Evolutionary conservation across 2,797 vertebrate genomes (phyloP), one percentile per base, ranked within the genome.

Genomic region (Periparus ater): DNA sequence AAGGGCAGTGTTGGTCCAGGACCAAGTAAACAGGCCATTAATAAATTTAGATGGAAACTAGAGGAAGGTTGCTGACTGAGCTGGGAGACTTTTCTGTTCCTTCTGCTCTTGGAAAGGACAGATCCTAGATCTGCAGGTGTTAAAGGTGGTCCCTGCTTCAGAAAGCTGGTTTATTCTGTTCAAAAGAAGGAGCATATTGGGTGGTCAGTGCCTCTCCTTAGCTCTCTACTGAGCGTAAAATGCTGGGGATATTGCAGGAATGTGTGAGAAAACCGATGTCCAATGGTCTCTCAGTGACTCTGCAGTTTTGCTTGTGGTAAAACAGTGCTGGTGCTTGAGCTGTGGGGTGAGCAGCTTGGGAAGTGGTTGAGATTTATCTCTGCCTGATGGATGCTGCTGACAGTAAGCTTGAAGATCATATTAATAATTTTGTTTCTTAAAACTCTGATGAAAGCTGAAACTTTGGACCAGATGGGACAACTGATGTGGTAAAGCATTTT

Each of bases 21-120:
- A 93, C 90, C 95, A 95, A 91, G 92, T 92, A 85, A 94, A 91
- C 67, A 92, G 76, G 38, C 84, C 94, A 80, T 95, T 91, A 93
- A 92, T 91, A 95, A 95, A 85, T 81, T 53, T 14, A 87, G 74
- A 76, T 95, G 83, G 92, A 91, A 95, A 76, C 45, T 53, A 73
- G 86, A 90, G 83, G 71, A 91, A 93, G 71, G 77, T 71, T 81
- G 71, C 36, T 68, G 90, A 57, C 23, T 68, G 76, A 95, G 70
- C 80, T 81, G 73, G 55, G 51, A 91, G 79, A 75, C 67, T 65
- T 86, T 83, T 84, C 85, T 93, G 75, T 88, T 88, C 79, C 85
- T 79, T 74, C 36, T 84, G 30, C 76, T 84, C 62, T 53, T 90
- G 51, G 70, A 80, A 94, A 50, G 50, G 79, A 58, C 30, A 15